Base-by-base conservation (phyloP, 2,888 invertebrate genomes). In the Ryuthela nishihirai region DNA sequence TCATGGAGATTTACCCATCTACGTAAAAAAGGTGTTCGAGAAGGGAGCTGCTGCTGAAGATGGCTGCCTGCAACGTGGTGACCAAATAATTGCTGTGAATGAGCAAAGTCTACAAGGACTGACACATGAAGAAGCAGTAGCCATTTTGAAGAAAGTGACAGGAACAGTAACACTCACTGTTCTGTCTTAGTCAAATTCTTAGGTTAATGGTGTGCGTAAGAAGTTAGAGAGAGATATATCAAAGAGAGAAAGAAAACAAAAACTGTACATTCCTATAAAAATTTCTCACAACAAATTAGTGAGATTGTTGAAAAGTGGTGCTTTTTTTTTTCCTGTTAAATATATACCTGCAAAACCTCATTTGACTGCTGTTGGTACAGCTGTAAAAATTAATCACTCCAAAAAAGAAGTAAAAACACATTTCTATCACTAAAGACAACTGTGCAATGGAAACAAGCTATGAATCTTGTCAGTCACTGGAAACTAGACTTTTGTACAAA, bases 21-120 rank as follows among this genome's bases (percentile, higher is more conserved):
- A 95, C 64, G 83, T 98, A 64, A 84, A 95, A 67, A 97, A 97
- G 73, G 83, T 99, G 21, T 94, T 91, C 73, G 85, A 88, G 6
- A 88, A 88, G 68, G 95, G 97, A 0, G 88, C 86, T 2, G 85
- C 92, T 7, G 89, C 87, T 1, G 87, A 87, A 70, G 98, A 99
- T 72, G 90, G 90, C 0, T 81, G 97, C 39, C 77, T 99, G 42
- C 82, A 85, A 74, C 84, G 88, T 0, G 97, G 93, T 15, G 99
- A 99, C 77, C 93, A 94, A 77, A 86, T 99, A 69, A 74, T 93
- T 36, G 92, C 93, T 70, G 67, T 68, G 20, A 66, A 66, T 41
- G 61, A 59, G 25, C 54, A 34, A 10, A 54, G 54, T 25, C 40
- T 67, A 45, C 53, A 65, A n/a, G 63, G 60, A 12, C 50, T 64